Evolutionary conservation across 2,113 vertebrate species (phyloP).

Genomic region (Oryctolagus cuniculus): DNA sequence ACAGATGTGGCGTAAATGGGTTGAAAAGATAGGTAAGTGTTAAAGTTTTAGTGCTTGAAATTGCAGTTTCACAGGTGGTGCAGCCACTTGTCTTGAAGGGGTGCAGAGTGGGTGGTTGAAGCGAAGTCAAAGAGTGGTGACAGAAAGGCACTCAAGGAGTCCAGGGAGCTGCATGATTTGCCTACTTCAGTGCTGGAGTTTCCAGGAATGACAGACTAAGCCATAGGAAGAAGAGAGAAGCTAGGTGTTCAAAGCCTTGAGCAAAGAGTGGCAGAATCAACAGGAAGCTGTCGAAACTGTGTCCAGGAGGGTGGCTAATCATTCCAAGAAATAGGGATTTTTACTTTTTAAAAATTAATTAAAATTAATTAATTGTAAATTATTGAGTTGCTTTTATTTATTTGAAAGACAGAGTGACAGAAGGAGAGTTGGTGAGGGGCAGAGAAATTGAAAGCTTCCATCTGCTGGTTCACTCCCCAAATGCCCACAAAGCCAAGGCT

Average conservation of each 20-base stretch:
- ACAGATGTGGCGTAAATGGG: background rate
- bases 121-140: background rate
- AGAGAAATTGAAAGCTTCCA: too few relatives aligned
- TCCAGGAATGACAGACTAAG: background rate
- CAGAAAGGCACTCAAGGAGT: background rate
- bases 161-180: background rate
- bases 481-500: too few relatives aligned
- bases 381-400: too few relatives aligned
- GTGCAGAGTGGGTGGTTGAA: background rate
- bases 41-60: background rate
- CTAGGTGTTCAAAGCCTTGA: background rate
- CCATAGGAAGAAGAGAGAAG: background rate
- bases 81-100: background rate
- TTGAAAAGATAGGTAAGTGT: background rate
- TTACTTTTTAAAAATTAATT: too few relatives aligned
- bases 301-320: background rate
- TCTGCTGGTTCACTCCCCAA: too few relatives aligned
- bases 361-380: too few relatives aligned
- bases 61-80: background rate
- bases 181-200: background rate
- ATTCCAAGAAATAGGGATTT: background rate
- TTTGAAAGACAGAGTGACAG: too few relatives aligned
- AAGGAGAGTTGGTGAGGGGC: too few relatives aligned
- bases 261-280: background rate
- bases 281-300: background rate